phyloP scores from a whole-genome alignment of 2,113 vertebrate species.

The Podilymbus podiceps region DNA sequence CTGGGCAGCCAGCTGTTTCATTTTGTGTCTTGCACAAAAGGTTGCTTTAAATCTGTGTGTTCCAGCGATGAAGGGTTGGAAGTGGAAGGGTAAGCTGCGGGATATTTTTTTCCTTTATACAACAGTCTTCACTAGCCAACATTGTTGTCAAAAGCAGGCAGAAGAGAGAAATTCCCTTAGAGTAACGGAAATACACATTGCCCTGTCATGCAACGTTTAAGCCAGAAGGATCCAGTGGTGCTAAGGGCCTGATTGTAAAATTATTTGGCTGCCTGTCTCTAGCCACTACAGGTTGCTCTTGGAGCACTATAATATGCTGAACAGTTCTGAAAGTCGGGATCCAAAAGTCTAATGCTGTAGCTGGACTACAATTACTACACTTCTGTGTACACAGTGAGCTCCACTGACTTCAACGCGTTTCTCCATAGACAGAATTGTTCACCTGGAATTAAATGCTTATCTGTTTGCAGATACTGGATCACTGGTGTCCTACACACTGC shows the following conservation, averaged over 20 bases:
- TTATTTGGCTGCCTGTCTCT: neutral
- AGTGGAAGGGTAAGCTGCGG: neutral
- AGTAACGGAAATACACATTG: neutral
- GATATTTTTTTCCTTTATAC: neutral
- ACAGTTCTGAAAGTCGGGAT: neutral
- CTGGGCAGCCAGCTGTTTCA: conserved; percentile 27
- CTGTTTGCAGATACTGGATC: neutral
- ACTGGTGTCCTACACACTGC: neutral
- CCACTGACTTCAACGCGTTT: neutral
- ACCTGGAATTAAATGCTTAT: neutral
- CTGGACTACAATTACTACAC: neutral
- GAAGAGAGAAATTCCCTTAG: neutral
- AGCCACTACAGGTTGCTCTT: neutral
- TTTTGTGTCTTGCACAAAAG: conserved; percentile 12
- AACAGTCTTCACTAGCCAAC: neutral
- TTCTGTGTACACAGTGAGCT: neutral
- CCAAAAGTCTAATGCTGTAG: neutral
- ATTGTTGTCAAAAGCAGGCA: neutral
- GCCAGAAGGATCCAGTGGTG: neutral
- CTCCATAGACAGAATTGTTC: neutral
- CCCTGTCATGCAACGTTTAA: neutral
- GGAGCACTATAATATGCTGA: neutral
- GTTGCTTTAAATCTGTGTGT: neutral
- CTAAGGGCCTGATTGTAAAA: neutral
- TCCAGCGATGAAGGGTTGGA: neutral